Base-by-base conservation (phyloP, 2,888 invertebrate species). In the Brachyptera risi region DNA sequence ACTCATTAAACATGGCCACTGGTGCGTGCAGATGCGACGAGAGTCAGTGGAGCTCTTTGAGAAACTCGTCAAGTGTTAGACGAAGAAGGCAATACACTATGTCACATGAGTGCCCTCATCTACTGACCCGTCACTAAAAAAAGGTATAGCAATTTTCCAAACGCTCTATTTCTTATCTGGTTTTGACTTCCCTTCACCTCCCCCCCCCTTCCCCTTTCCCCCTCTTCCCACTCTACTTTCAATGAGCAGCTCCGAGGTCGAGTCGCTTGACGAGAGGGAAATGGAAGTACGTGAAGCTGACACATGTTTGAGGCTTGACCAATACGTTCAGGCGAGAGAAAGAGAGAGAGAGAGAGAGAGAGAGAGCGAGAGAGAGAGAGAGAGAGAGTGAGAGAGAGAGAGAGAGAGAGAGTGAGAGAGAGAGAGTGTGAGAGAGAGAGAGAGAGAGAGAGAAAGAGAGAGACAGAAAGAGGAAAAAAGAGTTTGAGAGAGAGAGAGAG, bases 201-300 rank as follows among this genome's bases (percentile, higher is more conserved):
- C 11, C 21, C 21, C 4, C 4, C 15, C 44, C n/a, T n/a, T n/a
- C n/a, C 17, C 50, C 50, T 2, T 19, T 27, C 50, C 9, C 49
- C 3, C 44, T 19, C 49, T 5, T 15, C 23, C 49, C 50, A 51
- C 11, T 7, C 50, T 17, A 26, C 26, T 51, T 27, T 51, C 21
- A 23, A 24, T 31, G 50, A n/a, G 27, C 50, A 51, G 50, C 31
- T 42, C n/a, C n/a, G n/a, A 42, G 42, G 21, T 7, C 19, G 21
- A 24, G 23, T n/a, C 24, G 47, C 24, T 26, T 50, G 54, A 3
- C 54, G 21, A 26, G 54, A 31, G 54, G 61, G 59, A 62, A 62
- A 62, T 62, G 62, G 62, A 47, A 58, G 56, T 47, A 59, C 59
- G 62, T 62, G 62, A 62, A 59, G 56, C 59, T 62, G 62, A 62